A percentile compares a stretch with the other conserved stretches of the same genome.
These are phyloP conservation scores for Salmo trutta DNA, from an alignment of 2,797 vertebrate genomes.

Conservation along the genomic window DNA sequence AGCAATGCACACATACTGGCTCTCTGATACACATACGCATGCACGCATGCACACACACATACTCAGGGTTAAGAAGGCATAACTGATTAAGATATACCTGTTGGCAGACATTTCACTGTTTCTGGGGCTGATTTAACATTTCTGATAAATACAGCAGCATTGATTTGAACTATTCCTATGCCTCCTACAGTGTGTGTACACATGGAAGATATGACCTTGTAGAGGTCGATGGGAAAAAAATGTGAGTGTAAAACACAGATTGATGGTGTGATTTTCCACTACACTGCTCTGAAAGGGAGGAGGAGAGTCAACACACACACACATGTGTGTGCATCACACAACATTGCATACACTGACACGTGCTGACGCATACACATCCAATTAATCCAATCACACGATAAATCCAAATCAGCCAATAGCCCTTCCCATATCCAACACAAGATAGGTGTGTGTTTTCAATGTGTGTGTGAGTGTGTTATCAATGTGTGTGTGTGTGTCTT, in stretches of 20 bases:
- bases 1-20: conserved; percentile 20
- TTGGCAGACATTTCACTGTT: conserved; percentile 1
- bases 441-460: background rate
- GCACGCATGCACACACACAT: background rate
- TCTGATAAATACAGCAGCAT: conserved; percentile 21
- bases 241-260: conserved; percentile 43
- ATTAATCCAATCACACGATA: background rate
- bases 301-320: background rate
- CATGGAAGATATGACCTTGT: conserved; percentile 49
- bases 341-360: background rate
- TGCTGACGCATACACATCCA: background rate
- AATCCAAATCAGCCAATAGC: conserved; percentile 13
- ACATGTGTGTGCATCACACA: background rate
- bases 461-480: background rate
- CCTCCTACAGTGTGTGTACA: conserved; percentile 11
- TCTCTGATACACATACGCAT: conserved; percentile 11
- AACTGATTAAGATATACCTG: conserved; percentile 23
- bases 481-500: conserved; percentile 6
- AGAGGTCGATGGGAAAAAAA: background rate
- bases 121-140: conserved; percentile 34
- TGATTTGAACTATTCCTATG: conserved; percentile 26
- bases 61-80: background rate
- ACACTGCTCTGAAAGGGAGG: conserved; percentile 1
- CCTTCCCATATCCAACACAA: background rate
- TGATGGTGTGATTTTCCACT: conserved; percentile 45